Evolutionary conservation across 2,888 invertebrate genomes (phyloP).

Genomic region (Lochmaea capreae): DNA sequence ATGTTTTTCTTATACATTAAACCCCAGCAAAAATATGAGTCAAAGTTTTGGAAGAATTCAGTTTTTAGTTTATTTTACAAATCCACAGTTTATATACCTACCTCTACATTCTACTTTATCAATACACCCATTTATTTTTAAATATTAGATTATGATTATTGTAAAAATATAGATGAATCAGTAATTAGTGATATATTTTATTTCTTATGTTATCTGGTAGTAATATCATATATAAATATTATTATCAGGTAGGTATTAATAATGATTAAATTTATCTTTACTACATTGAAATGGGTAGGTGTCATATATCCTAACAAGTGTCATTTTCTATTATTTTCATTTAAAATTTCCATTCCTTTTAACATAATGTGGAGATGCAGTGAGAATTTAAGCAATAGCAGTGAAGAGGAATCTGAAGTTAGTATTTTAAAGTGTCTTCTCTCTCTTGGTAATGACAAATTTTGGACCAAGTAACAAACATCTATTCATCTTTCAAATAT

Average conservation of each 20-base stretch:
- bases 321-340: not conserved
- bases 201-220: conserved; percentile 17
- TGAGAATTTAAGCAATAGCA: conserved; percentile 9
- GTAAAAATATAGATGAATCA: conserved; percentile 15
- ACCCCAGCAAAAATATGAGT: too few species aligned
- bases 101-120: not conserved
- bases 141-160: not conserved
- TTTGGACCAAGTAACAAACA: too few species aligned
- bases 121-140: not conserved
- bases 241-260: conserved; percentile 32
- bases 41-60: too few species aligned
- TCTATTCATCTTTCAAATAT: too few species aligned
- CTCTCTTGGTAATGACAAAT: too few species aligned
- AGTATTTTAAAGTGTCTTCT: conserved; percentile 8
- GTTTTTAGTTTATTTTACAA: not conserved
- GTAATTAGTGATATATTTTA: conserved; percentile 16
- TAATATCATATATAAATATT: conserved; percentile 37
- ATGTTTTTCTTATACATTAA: too few species aligned
- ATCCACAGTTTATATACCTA: not conserved
- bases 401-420: conserved; percentile 27
- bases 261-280: conserved; percentile 33
- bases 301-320: not conserved
- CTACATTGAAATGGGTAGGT: conserved; percentile 13
- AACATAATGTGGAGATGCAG: conserved; percentile 27
- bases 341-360: not conserved